These are phyloP conservation scores for Masnerella sp. DNA, from an alignment of 2,888 invertebrate species.

Conservation along the genomic window DNA sequence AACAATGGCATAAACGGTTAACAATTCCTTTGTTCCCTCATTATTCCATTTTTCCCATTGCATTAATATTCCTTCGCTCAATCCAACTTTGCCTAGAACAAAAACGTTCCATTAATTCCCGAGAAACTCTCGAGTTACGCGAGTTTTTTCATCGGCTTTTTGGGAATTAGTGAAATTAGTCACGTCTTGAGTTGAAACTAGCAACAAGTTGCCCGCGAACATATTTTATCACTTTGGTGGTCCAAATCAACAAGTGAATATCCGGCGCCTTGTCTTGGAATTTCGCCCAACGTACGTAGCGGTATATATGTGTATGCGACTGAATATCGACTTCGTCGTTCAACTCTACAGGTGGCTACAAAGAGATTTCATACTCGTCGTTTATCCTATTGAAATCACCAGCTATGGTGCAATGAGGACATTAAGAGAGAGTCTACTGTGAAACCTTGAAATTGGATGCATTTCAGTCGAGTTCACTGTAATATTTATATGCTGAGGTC, in stretches of 20 bases:
- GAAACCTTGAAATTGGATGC: no score
- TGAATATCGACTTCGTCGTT: slow-evolving; percentile 65
- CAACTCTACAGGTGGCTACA: slow-evolving; percentile 71
- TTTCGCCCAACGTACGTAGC: slow-evolving; percentile 60
- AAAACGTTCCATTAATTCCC: no score
- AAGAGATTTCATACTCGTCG: slow-evolving; percentile 37
- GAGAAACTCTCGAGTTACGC: no score
- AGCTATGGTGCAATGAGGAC: neutral
- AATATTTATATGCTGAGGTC: no score
- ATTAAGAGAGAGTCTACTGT: neutral
- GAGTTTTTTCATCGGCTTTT: neutral
- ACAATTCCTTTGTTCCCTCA: no score
- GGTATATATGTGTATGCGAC: slow-evolving; percentile 2
- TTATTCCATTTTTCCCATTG: no score
- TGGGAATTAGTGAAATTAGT: neutral
- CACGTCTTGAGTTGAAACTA: slow-evolving; percentile 52
- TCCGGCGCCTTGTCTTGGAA: slow-evolving; percentile 66
- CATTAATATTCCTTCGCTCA: no score
- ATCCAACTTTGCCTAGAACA: no score
- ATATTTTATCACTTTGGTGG: slow-evolving; percentile 64
- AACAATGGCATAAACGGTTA: no score
- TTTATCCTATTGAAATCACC: slow-evolving; percentile 29
- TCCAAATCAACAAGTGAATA: slow-evolving; percentile 73
- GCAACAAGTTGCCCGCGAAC: slow-evolving; percentile 71
- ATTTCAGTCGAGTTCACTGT: no score